Evolutionary conservation across 2,113 vertebrate genomes (phyloP).

Genomic region (Pantherophis guttatus): DNA sequence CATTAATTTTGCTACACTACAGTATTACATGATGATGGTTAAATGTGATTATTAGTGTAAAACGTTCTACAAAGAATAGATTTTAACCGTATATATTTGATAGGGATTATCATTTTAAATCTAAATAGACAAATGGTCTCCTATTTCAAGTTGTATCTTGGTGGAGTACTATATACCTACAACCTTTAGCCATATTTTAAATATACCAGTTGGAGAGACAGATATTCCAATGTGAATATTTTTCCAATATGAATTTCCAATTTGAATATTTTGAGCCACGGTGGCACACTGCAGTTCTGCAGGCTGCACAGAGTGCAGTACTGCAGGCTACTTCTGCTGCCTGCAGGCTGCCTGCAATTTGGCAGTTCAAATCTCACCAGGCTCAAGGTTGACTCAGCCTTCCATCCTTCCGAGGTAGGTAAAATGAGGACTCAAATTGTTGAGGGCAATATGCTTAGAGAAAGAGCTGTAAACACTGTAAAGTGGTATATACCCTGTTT

Average conservation of each 20-base stretch:
- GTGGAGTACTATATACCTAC: neutral
- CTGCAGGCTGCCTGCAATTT: no score
- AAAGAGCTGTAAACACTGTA: no score
- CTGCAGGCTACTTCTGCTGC: no score
- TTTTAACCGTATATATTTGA: conserved; percentile 5
- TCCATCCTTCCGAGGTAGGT: no score
- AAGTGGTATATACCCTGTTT: no score
- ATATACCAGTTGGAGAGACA: neutral
- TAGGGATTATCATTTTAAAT: conserved; percentile 13
- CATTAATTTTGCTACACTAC: neutral
- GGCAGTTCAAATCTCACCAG: no score
- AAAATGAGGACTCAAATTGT: no score
- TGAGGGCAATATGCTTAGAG: no score
- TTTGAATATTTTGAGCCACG: no score
- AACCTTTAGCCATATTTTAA: conserved; percentile 25
- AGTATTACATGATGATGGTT: neutral
- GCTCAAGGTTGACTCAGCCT: no score
- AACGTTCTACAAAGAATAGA: conserved; percentile 4
- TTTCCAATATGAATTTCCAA: neutral
- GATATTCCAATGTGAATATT: conserved; percentile 19
- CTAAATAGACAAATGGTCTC: neutral
- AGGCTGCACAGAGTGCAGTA: no score
- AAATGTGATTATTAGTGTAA: conserved; percentile 1
- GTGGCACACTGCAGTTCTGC: no score
- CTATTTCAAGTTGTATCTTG: neutral